Evolutionary conservation across 30 jellyfish, hydroid and myxozoan genomes (phyloP), one percentile per base, ranked within the genome.

Genomic region (Cassiopea xamachana): DNA sequence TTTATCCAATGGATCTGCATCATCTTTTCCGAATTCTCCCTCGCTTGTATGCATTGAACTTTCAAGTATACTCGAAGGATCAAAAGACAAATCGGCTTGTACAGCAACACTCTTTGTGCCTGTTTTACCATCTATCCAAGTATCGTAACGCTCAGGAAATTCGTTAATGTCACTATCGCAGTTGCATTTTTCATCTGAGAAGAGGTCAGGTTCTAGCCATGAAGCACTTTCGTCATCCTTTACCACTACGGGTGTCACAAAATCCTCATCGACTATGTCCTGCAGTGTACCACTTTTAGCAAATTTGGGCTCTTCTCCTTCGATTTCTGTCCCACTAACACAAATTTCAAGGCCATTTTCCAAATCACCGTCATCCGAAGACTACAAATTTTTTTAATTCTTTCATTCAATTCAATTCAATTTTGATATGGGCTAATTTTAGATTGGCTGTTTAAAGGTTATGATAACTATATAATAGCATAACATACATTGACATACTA

Each of bases 1-100:
- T 47, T 89, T 89, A 55, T 89, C 96, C 46, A 80, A 64, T 5
- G 96, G 96, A 17, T 3, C 15, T 72, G 48, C 59, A 17, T 70
- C 83, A 19, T 87, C 94, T 8, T 19, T 89, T 46, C 78, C 94
- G 19, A 86, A 59, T 69, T 64, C 94, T 43, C 94, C 94, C 50
- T 87, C 94, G 86, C 94, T 77, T 3, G 78, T 82, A 69, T 87
- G 94, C 86, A 87, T n/a, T 47, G 90, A 79, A 43, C 58, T 69
- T 8, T 78, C 90, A 7, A 61, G 75, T 14, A 75, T 86, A 81
- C 6, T 51, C 9, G 59, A 39, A 64, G 77, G 58, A 4, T 49
- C 79, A 14, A 61, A 19, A 2, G 82, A 75, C 77, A 87, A 55
- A 68, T 87, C 94, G 9, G 94, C 94, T 62, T 87, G 94, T 16